phyloP scores from a whole-genome alignment of 2,797 vertebrate species.

The Aeoliscus strigatus region DNA sequence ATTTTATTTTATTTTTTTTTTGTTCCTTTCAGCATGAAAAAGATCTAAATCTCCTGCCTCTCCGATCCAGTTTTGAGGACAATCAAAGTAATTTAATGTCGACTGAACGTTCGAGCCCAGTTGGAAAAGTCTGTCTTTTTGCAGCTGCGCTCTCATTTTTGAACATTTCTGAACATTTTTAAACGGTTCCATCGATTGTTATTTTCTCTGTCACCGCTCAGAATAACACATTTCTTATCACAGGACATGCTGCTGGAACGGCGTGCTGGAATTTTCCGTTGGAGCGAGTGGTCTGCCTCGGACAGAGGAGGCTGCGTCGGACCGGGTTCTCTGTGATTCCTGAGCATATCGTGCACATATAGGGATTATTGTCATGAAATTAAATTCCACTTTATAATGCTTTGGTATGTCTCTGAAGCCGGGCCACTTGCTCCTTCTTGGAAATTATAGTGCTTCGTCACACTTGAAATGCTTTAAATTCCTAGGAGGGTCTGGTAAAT shows the following conservation, averaged over 20 bases:
- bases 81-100: no score
- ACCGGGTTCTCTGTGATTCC: conserved; percentile 17
- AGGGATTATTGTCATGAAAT: conserved; percentile 57
- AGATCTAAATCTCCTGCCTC: no score
- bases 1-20: conserved; percentile 6
- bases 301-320: conserved; percentile 30
- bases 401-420: conserved; percentile 46
- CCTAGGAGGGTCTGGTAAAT: conserved; percentile 48
- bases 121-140: no score
- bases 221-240: conserved; percentile 57
- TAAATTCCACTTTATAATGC: conserved; percentile 50
- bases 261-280: conserved; percentile 67
- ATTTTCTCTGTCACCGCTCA: conserved; percentile 36
- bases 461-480: conserved; percentile 55
- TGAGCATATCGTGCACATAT: conserved; percentile 50
- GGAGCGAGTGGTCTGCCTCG: conserved; percentile 26
- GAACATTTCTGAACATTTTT: no score
- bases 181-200: no score
- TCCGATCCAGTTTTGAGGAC: no score
- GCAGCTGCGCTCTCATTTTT: no score
- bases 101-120: no score
- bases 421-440: conserved; percentile 35
- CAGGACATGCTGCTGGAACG: conserved; percentile 55
- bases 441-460: conserved; percentile 55
- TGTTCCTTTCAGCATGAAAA: background rate